These are phyloP conservation scores for Labeo calbasu DNA, from an alignment of 2,797 vertebrate species.

Conservation along the genomic window DNA sequence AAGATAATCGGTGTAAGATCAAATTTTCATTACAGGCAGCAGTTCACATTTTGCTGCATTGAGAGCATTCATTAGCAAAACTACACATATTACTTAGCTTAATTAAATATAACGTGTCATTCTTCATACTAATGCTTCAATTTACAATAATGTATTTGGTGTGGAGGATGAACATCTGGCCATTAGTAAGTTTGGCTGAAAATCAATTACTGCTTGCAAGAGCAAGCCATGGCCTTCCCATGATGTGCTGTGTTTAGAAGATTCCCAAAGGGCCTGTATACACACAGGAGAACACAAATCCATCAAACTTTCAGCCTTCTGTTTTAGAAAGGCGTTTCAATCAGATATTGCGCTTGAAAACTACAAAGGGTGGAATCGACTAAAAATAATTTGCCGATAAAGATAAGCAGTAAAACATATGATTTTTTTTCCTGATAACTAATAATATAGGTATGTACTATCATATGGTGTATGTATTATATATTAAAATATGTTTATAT, in stretches of 20 bases:
- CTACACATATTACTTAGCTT: conserved; percentile 15
- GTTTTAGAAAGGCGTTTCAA: neutral
- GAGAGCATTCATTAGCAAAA: conserved; percentile 30
- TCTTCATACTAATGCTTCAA: conserved; percentile 33
- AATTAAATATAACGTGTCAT: conserved; percentile 39
- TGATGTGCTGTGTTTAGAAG: conserved; percentile 18
- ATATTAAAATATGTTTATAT: neutral
- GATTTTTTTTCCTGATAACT: too few relatives aligned
- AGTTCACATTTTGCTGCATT: conserved; percentile 3
- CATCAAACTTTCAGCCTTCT: conserved; percentile 18
- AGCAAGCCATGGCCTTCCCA: conserved; percentile 20
- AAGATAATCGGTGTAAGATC: conserved; percentile 1
- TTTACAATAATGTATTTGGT: conserved; percentile 39
- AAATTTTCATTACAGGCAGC: conserved; percentile 17
- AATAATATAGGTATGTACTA: too few relatives aligned
- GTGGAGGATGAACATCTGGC: conserved; percentile 42
- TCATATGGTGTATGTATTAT: too few relatives aligned
- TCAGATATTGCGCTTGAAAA: conserved; percentile 9
- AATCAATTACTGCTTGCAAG: conserved; percentile 43
- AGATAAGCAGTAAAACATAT: neutral
- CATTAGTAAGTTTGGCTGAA: conserved; percentile 39
- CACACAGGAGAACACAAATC: conserved; percentile 2
- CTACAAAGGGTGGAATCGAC: neutral
- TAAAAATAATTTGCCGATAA: neutral
- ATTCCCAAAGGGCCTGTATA: conserved; percentile 20